A percentile compares a stretch with the other conserved stretches of the same genome.
These are phyloP conservation scores for Labeo calbasu DNA, from an alignment of 2,797 vertebrate species.

Conservation along the genomic window DNA sequence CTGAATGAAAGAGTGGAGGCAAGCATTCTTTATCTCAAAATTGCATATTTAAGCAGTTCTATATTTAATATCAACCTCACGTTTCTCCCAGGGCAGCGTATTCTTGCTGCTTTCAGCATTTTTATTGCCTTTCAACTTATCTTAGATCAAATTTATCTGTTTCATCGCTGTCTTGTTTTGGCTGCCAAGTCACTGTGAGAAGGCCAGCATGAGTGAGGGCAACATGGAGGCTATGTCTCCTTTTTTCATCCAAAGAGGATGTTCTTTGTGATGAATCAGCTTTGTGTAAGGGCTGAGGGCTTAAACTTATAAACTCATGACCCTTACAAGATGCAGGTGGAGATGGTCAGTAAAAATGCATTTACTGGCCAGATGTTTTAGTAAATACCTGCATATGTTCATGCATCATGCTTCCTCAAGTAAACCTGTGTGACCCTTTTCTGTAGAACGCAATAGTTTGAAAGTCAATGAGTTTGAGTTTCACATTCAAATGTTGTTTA, in stretches of 20 bases:
- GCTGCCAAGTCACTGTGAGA: slow-evolving; percentile 57
- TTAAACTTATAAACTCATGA: slow-evolving; percentile 11
- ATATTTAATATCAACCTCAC: slow-evolving; percentile 11
- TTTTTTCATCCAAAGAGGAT: slow-evolving; percentile 40
- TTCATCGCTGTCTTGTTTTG: slow-evolving; percentile 56
- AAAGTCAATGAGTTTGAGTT: neutral
- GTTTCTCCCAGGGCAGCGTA: slow-evolving; percentile 37
- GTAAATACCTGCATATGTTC: slow-evolving; percentile 15
- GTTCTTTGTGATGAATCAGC: slow-evolving; percentile 45
- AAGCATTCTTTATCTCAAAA: neutral
- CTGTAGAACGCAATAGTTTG: neutral
- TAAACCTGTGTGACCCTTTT: neutral
- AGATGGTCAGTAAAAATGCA: slow-evolving; percentile 45
- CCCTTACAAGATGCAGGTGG: slow-evolving; percentile 42
- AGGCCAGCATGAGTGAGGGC: slow-evolving; percentile 37
- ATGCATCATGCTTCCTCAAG: neutral
- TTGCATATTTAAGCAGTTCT: slow-evolving; percentile 29
- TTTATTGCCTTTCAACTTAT: slow-evolving; percentile 46
- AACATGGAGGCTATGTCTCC: slow-evolving; percentile 39
- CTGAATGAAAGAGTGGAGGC: neutral
- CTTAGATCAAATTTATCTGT: slow-evolving; percentile 58
- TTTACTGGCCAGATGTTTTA: slow-evolving; percentile 55
- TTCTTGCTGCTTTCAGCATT: slow-evolving; percentile 38
- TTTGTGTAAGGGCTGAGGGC: neutral
- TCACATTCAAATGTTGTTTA: neutral